A percentile compares a stretch with the other conserved stretches of the same genome.
Conservation (phyloP, 2,113 vertebrate genomes). For the Petroica traversi region DNA sequence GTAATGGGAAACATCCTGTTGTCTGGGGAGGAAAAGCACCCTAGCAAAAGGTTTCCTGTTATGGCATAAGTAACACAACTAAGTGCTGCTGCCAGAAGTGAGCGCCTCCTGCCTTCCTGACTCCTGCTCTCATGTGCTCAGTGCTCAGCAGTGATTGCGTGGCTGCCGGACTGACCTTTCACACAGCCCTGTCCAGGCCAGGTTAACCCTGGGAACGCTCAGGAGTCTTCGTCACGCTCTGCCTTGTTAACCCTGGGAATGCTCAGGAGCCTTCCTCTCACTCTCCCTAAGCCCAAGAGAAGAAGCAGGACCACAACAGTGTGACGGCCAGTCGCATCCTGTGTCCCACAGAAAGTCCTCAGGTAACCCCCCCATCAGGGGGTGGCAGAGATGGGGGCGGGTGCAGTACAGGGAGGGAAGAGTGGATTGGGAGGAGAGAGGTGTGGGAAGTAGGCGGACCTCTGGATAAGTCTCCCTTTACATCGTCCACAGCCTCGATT, state of each 20-base stretch:
- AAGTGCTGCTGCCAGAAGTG: not conserved
- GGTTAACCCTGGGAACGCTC: not conserved
- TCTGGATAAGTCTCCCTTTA: not conserved
- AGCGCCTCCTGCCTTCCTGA: not conserved
- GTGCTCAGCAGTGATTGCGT: not conserved
- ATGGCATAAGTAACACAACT: not conserved
- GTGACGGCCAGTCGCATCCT: not conserved
- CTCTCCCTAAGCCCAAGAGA: not conserved
- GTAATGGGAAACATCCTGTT: not conserved
- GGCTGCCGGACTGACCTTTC: not conserved
- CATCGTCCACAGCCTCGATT: accelerated
- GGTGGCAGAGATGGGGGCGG: not conserved
- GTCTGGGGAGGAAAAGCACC: not conserved
- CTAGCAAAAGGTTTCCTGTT: not conserved
- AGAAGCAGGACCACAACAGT: not conserved
- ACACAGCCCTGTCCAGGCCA: not conserved
- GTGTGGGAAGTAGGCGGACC: not conserved
- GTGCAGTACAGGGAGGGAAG: not conserved
- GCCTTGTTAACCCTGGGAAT: not conserved
- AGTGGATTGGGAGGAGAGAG: not conserved
- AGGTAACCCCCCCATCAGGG: accelerated
- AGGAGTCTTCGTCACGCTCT: not conserved
- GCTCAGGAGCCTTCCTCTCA: accelerated
- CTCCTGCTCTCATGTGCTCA: accelerated
- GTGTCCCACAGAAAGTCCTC: not conserved